phyloP scores from a whole-genome alignment of 1,140 invertebrate species.

The Samia ricini region DNA sequence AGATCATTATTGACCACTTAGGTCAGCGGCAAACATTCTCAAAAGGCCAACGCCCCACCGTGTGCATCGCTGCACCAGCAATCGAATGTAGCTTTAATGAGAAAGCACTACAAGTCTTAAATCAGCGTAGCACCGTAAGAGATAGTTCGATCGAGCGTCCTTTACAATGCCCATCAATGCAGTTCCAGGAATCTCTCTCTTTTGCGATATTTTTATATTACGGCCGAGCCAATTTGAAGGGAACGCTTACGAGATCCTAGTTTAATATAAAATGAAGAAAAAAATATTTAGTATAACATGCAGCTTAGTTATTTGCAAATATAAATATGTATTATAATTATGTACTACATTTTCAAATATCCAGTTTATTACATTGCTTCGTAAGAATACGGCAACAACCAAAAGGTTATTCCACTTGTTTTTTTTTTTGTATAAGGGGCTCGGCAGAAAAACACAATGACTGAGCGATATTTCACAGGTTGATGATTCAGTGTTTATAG shows the following conservation, averaged over 20 bases:
- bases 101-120: slow-evolving; percentile 27
- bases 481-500: slow-evolving; percentile 7
- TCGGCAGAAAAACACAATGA: too few relatives aligned
- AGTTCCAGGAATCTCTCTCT: slow-evolving; percentile 68
- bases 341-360: too few relatives aligned
- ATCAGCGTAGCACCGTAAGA: slow-evolving; percentile 26
- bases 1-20: slow-evolving; percentile 73
- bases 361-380: too few relatives aligned
- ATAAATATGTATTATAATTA: too few relatives aligned
- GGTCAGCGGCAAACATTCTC: slow-evolving; percentile 73
- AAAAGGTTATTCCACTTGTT: too few relatives aligned
- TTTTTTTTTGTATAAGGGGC: too few relatives aligned
- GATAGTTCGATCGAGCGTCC: slow-evolving; percentile 41
- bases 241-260: slow-evolving; percentile 36
- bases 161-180: slow-evolving; percentile 61
- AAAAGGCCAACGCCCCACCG: slow-evolving; percentile 65
- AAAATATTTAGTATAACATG: too few relatives aligned
- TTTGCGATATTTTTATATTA: slow-evolving; percentile 64
- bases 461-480: too few relatives aligned
- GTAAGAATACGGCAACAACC: too few relatives aligned
- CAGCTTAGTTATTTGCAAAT: too few relatives aligned
- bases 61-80: slow-evolving; percentile 27
- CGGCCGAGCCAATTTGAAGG: slow-evolving; percentile 43
- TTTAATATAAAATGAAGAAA: too few relatives aligned
- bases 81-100: slow-evolving; percentile 30